Percentiles rank a stretch among this genome's conserved stretches.
Evolutionary conservation across 64 coral and sea anemone genomes (phyloP).

Genomic region (Exaiptasia diaphana): DNA sequence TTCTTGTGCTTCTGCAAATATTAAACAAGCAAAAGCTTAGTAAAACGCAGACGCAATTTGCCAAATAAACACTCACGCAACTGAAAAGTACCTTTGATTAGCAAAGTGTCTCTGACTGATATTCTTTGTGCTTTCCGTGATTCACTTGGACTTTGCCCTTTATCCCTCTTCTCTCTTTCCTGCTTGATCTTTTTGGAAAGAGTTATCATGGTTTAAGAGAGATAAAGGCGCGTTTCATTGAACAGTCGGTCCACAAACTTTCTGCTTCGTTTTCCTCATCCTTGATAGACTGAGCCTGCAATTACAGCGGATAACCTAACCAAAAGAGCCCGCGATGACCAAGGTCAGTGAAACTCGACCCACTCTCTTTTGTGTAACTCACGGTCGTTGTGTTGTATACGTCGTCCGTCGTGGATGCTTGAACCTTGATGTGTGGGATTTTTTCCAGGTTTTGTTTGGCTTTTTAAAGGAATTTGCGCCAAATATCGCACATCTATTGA

Average conservation of each 20-base stretch:
- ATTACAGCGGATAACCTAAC: not conserved
- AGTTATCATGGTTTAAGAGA: constrained; percentile 76
- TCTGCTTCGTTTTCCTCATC: not conserved
- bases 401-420: no score
- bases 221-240: not conserved
- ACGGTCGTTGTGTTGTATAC: no score
- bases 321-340: not conserved
- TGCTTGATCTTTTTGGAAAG: constrained; percentile 97
- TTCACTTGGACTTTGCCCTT: constrained; percentile 32
- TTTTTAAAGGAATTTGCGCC: no score
- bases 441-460: no score
- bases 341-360: no score
- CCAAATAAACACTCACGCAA: not conserved
- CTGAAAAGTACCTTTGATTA: constrained; percentile 73
- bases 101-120: constrained; percentile 83
- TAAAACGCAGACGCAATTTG: not conserved
- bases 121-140: constrained; percentile 26
- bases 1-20: constrained; percentile 84
- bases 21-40: constrained; percentile 9
- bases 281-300: constrained; percentile 10
- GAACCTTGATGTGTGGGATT: no score
- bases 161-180: constrained; percentile 89
- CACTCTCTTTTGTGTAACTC: no score
- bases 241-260: constrained; percentile 2
- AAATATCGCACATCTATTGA: no score